phyloP scores from a whole-genome alignment of 2,888 invertebrate species.

The Vandiemenella viatica region DNA sequence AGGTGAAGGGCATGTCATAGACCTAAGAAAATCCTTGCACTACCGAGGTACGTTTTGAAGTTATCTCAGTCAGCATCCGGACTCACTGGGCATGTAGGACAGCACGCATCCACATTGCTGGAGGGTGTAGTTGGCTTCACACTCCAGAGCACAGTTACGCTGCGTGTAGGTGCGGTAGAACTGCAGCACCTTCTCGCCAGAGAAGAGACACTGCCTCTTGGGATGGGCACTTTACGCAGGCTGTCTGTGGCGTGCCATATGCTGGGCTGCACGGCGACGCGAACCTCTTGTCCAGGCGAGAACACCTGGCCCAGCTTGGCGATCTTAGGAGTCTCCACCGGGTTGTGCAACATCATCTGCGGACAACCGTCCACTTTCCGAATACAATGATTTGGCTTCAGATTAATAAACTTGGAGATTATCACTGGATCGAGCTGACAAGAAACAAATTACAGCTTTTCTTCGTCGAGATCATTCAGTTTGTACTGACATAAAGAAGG shows the following conservation, averaged over 20 bases:
- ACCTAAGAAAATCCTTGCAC: too few relatives aligned
- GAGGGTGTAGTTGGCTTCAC: slow-evolving; percentile 55
- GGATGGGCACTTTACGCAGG: slow-evolving; percentile 40
- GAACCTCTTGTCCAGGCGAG: slow-evolving; percentile 54
- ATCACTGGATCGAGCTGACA: too few relatives aligned
- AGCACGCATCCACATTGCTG: slow-evolving; percentile 48
- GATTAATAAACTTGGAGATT: too few relatives aligned
- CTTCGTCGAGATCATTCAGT: too few relatives aligned
- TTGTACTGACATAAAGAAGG: too few relatives aligned
- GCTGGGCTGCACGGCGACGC: slow-evolving; percentile 50
- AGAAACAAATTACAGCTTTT: too few relatives aligned
- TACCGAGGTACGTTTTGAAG: too few relatives aligned
- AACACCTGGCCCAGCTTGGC: slow-evolving; percentile 57
- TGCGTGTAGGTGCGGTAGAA: slow-evolving; percentile 65
- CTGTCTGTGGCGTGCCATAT: slow-evolving; percentile 45
- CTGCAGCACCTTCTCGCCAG: slow-evolving; percentile 49
- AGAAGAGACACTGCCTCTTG: slow-evolving; percentile 57
- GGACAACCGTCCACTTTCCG: too few relatives aligned
- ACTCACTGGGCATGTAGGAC: slow-evolving; percentile 59
- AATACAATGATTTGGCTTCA: too few relatives aligned
- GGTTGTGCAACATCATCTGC: slow-evolving; percentile 61
- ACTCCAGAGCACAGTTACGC: slow-evolving; percentile 64
- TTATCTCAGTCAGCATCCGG: too few relatives aligned
- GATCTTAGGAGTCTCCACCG: slow-evolving; percentile 67
- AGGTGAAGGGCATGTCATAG: too few relatives aligned